Evolutionary conservation across 2,797 vertebrate genomes (phyloP).

Genomic region (Rhabdophis nuchalis): DNA sequence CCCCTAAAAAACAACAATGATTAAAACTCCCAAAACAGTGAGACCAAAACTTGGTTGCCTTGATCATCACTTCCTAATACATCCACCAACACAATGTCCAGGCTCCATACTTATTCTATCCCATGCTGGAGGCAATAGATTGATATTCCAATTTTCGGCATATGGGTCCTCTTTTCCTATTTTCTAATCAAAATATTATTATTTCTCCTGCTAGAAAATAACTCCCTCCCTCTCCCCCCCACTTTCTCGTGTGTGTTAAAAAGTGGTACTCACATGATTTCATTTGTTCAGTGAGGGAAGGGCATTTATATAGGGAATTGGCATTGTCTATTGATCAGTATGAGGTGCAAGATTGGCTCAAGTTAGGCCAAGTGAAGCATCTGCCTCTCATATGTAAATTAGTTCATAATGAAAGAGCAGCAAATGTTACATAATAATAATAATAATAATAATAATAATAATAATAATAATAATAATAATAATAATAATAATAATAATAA

Average conservation of each 20-base stretch:
- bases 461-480: too few relatives aligned
- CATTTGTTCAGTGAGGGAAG: neutral
- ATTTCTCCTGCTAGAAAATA: neutral
- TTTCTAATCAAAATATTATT: neutral
- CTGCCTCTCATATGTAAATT: neutral
- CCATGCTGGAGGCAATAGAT: neutral
- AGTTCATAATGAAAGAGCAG: neutral
- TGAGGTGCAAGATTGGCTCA: neutral
- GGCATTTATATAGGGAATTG: neutral
- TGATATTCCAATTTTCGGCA: neutral
- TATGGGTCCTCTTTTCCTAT: neutral
- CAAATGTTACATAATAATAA: neutral
- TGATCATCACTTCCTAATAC: neutral
- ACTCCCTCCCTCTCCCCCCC: accelerated
- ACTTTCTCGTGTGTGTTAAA: neutral
- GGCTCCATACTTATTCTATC: neutral
- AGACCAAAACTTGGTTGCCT: neutral
- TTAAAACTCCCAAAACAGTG: neutral
- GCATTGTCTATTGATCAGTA: neutral
- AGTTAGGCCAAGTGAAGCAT: neutral
- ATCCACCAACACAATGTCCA: neutral
- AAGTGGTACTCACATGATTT: neutral
- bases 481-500: too few relatives aligned
- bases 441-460: too few relatives aligned
- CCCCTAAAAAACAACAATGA: too few relatives aligned